phyloP scores from a whole-genome alignment of 2,888 invertebrate genomes.

The Danaus chrysippus region DNA sequence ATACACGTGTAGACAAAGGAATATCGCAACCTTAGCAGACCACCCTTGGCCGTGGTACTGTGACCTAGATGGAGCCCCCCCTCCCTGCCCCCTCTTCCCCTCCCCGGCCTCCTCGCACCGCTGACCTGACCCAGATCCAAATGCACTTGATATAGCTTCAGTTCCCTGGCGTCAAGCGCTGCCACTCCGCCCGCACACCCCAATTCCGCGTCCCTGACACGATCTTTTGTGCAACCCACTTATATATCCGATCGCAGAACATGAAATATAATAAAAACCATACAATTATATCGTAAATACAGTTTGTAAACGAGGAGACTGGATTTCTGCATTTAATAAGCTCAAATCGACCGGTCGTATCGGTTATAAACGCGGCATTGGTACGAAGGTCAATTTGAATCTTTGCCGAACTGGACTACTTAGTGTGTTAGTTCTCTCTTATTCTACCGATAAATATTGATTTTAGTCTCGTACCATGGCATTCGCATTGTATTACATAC shows the following conservation, averaged over 20 bases:
- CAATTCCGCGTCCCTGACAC: constrained; percentile 41
- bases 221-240: constrained; percentile 34
- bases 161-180: constrained; percentile 42
- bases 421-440: constrained; percentile 19
- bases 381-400: constrained; percentile 76
- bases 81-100: constrained; percentile 36
- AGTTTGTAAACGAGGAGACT: constrained; percentile 15
- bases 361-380: constrained; percentile 66
- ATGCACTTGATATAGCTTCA: constrained; percentile 64
- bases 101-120: constrained; percentile 43
- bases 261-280: not conserved
- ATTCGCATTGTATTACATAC: constrained; percentile 13
- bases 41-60: constrained; percentile 76
- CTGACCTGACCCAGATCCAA: constrained; percentile 71
- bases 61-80: constrained; percentile 62
- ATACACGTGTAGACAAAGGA: constrained; percentile 50
- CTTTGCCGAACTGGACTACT: constrained; percentile 76
- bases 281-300: not conserved
- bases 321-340: constrained; percentile 37
- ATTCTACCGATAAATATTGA: constrained; percentile 20
- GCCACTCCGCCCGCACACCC: constrained; percentile 42
- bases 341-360: constrained; percentile 51
- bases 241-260: constrained; percentile 26
- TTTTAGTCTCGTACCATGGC: constrained; percentile 12
- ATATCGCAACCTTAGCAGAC: constrained; percentile 65